Percentiles rank a stretch among this genome's conserved stretches.
phyloP scores from a whole-genome alignment of 2,113 vertebrate genomes.

The Tychaedon coryphoeus region DNA sequence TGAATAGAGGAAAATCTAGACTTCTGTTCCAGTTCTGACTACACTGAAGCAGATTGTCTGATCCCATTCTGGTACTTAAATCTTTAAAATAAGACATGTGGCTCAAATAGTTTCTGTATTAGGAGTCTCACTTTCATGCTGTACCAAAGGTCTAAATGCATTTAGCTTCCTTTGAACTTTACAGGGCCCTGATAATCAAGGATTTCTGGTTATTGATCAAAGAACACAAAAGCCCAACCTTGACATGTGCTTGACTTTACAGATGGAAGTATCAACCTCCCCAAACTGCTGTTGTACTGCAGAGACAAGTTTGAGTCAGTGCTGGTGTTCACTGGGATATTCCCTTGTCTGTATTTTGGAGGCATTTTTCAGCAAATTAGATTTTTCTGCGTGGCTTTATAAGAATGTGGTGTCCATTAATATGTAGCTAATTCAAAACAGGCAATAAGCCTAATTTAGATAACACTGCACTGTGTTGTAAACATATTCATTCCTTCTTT shows the following conservation, averaged over 20 bases:
- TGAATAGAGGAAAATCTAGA: neutral
- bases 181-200: neutral
- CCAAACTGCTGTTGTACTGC: neutral
- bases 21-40: neutral
- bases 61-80: neutral
- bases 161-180: neutral
- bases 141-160: neutral
- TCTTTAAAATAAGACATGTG: neutral
- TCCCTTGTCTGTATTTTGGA: neutral
- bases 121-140: neutral
- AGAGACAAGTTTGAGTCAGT: neutral
- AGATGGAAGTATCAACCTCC: neutral
- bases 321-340: neutral
- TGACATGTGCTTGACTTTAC: conserved; percentile 19
- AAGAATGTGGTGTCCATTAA: neutral
- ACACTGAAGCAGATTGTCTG: neutral
- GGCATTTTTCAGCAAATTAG: neutral
- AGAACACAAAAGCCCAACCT: neutral
- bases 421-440: neutral
- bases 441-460: neutral
- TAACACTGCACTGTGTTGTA: neutral
- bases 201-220: neutral
- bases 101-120: neutral
- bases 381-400: neutral
- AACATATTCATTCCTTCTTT: neutral